phyloP scores from a whole-genome alignment of 2,888 invertebrate species.

The Andrena dorsata region DNA sequence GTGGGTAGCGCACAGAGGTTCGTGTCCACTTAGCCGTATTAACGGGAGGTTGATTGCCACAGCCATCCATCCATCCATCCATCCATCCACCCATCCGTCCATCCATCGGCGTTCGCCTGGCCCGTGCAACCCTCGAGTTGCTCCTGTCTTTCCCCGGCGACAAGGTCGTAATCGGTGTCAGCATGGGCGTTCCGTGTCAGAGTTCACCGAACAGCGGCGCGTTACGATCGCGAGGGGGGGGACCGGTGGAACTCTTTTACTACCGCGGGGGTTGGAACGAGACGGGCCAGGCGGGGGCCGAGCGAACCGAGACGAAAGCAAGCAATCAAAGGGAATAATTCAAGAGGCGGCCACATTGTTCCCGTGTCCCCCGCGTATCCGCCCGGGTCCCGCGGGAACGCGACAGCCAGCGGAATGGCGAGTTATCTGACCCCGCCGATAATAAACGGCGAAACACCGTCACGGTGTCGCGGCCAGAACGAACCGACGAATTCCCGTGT shows the following conservation, averaged over 20 bases:
- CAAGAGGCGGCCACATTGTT: constrained; percentile 83
- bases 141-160: constrained; percentile 47
- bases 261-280: constrained; percentile 57
- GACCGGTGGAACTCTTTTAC: constrained; percentile 68
- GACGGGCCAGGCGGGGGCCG: constrained; percentile 24
- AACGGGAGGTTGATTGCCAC: constrained; percentile 79
- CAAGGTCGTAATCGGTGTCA: constrained; percentile 67
- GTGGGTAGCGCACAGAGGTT: constrained; percentile 62
- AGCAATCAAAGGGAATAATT: constrained; percentile 85
- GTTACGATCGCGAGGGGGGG: constrained; percentile 45
- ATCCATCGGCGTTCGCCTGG: constrained; percentile 43
- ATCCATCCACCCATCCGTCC: constrained; percentile 59
- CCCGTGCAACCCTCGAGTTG: constrained; percentile 26
- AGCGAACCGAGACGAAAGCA: constrained; percentile 82
- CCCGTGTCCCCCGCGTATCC: constrained; percentile 66
- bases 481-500: constrained; percentile 58
- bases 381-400: constrained; percentile 62
- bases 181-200: constrained; percentile 41
- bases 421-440: constrained; percentile 70
- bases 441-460: constrained; percentile 72
- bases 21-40: constrained; percentile 79
- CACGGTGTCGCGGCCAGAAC: constrained; percentile 62
- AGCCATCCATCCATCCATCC: constrained; percentile 64
- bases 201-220: constrained; percentile 38
- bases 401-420: constrained; percentile 53